These are phyloP conservation scores for Chamaetylas fuelleborni DNA, from an alignment of 2,113 vertebrate genomes.

Conservation along the genomic window DNA sequence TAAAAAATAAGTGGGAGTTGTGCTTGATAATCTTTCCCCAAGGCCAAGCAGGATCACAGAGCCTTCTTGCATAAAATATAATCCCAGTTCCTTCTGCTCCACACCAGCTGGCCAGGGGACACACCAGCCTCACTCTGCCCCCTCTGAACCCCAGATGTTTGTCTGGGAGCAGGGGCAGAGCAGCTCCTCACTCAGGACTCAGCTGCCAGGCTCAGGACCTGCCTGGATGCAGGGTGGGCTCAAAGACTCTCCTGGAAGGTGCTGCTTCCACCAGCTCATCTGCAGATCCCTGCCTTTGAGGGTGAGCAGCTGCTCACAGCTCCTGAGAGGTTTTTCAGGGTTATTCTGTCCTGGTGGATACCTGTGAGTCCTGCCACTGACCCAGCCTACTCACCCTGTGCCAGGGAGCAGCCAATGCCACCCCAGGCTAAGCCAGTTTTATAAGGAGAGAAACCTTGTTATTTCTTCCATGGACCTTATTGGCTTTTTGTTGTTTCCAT, in stretches of 20 bases:
- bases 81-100: not conserved
- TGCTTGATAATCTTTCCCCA: not conserved
- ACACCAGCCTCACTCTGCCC: rapidly evolving
- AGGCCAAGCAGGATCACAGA: not conserved
- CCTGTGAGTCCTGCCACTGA: not conserved
- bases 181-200: not conserved
- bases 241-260: not conserved
- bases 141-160: rapidly evolving
- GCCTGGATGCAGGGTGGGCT: rapidly evolving
- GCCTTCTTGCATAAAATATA: not conserved
- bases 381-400: not conserved
- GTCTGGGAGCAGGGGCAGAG: not conserved
- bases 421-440: not conserved
- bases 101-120: not conserved
- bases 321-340: not conserved
- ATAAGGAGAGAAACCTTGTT: not conserved
- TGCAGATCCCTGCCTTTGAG: not conserved
- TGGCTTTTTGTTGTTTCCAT: conserved; percentile 13
- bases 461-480: not conserved
- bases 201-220: not conserved
- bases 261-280: not conserved
- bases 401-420: not conserved
- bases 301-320: too few relatives aligned
- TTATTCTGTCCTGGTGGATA: not conserved
- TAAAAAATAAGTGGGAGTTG: not conserved